phyloP scores from a whole-genome alignment of 2,888 invertebrate genomes.

The Dasysyrphus tricinctus region DNA sequence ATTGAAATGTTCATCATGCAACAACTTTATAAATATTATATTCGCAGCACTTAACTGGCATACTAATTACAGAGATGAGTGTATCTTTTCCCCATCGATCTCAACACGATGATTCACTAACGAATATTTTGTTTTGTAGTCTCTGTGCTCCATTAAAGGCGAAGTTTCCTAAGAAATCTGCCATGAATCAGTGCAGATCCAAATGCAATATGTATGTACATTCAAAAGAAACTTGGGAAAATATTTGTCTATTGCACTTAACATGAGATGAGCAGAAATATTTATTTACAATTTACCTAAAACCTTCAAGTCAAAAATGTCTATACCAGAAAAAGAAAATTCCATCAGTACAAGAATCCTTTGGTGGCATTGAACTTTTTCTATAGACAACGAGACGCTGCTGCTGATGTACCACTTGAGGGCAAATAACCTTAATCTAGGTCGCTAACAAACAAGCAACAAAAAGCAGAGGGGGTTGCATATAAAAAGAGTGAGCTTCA shows the following conservation, averaged over 20 bases:
- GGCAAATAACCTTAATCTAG: conserved; percentile 69
- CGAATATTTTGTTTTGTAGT: conserved; percentile 34
- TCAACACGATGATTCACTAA: conserved; percentile 46
- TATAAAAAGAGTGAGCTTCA: conserved; percentile 31
- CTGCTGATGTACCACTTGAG: background rate
- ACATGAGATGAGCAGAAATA: background rate
- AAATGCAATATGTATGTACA: conserved; percentile 16
- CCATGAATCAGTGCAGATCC: conserved; percentile 65
- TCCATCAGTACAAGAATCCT: conserved; percentile 17
- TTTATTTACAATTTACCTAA: background rate
- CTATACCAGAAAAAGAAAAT: background rate
- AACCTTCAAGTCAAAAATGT: conserved; percentile 18
- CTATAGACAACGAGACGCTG: conserved; percentile 45
- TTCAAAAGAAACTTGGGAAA: conserved; percentile 9
- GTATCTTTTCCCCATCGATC: conserved; percentile 24
- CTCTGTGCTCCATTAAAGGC: conserved; percentile 3
- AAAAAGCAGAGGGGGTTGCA: conserved; percentile 20
- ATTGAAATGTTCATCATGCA: conserved; percentile 49
- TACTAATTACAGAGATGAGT: conserved; percentile 62
- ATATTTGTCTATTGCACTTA: conserved; percentile 16
- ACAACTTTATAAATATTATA: conserved; percentile 51
- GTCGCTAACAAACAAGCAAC: conserved; percentile 54
- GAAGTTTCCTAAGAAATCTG: conserved; percentile 46
- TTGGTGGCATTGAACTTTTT: conserved; percentile 69
- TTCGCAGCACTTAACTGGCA: conserved; percentile 55